Evolutionary conservation across 2,888 invertebrate genomes (phyloP).

Genomic region (Drosophila barbarae): DNA sequence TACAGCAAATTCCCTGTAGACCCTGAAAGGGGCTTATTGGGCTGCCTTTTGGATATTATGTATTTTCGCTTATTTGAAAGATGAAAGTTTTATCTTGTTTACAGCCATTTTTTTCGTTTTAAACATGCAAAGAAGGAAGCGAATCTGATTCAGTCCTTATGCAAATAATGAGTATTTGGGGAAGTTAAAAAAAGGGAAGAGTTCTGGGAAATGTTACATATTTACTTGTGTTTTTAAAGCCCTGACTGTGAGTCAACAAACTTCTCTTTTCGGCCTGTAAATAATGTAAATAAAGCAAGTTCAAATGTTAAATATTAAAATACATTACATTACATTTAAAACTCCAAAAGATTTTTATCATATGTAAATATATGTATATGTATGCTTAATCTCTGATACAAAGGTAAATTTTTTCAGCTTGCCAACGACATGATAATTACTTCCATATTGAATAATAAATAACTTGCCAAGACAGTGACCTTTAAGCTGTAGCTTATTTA

Average conservation of each 20-base stretch:
- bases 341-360: not conserved
- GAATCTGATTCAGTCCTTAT: not conserved
- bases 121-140: not conserved
- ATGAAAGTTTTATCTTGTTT: conserved; percentile 12
- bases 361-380: not conserved
- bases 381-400: too few species aligned
- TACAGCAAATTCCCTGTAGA: conserved; percentile 32
- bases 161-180: conserved; percentile 3
- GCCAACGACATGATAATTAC: not conserved
- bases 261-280: not conserved
- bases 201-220: not conserved
- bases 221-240: not conserved
- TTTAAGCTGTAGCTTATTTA: not conserved
- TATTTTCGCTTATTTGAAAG: conserved; percentile 1
- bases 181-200: not conserved
- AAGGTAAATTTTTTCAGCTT: rapidly evolving
- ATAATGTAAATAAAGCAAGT: not conserved
- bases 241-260: not conserved
- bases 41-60: conserved; percentile 1
- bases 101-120: conserved; percentile 5
- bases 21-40: conserved; percentile 41
- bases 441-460: not conserved
- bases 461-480: not conserved
- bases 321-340: not conserved
- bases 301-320: not conserved